These are phyloP conservation scores for Lampropteryx suffumata DNA, from an alignment of 2,888 invertebrate species.

Conservation along the genomic window DNA sequence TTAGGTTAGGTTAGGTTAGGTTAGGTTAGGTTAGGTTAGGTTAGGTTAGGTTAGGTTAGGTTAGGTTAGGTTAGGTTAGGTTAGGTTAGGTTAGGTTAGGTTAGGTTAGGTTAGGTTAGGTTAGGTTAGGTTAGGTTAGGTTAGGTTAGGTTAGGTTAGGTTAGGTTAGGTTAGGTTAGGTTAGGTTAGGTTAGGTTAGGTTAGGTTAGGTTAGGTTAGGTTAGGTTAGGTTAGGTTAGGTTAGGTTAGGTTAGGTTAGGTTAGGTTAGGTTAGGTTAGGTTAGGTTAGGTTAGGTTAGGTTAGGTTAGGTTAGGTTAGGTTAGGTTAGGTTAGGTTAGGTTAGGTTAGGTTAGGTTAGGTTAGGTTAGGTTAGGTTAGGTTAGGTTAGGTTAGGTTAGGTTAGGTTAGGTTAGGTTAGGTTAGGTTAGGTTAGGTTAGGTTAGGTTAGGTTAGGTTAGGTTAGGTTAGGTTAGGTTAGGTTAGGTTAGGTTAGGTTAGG, in stretches of 20 bases:
- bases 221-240: slow-evolving; percentile 12
- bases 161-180: slow-evolving; percentile 15
- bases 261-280: slow-evolving; percentile 5
- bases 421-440: slow-evolving; percentile 24
- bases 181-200: slow-evolving; percentile 14
- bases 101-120: slow-evolving; percentile 14
- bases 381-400: slow-evolving; percentile 6
- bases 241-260: slow-evolving; percentile 11
- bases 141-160: slow-evolving; percentile 15
- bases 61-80: slow-evolving; percentile 15
- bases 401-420: slow-evolving; percentile 23
- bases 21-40: slow-evolving; percentile 14
- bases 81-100: slow-evolving; percentile 15
- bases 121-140: slow-evolving; percentile 13
- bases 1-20: slow-evolving; percentile 15
- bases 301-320: slow-evolving; percentile 11
- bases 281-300: slow-evolving; percentile 10
- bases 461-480: slow-evolving; percentile 24
- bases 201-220: slow-evolving; percentile 10
- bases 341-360: slow-evolving; percentile 11
- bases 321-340: slow-evolving; percentile 11
- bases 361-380: slow-evolving; percentile 11
- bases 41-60: slow-evolving; percentile 15
- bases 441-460: slow-evolving; percentile 19
- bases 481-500: slow-evolving; percentile 25